A percentile compares a stretch with the other conserved stretches of the same genome.
phyloP scores from a whole-genome alignment of 2,113 vertebrate species.

The Acrocephalus kingi region DNA sequence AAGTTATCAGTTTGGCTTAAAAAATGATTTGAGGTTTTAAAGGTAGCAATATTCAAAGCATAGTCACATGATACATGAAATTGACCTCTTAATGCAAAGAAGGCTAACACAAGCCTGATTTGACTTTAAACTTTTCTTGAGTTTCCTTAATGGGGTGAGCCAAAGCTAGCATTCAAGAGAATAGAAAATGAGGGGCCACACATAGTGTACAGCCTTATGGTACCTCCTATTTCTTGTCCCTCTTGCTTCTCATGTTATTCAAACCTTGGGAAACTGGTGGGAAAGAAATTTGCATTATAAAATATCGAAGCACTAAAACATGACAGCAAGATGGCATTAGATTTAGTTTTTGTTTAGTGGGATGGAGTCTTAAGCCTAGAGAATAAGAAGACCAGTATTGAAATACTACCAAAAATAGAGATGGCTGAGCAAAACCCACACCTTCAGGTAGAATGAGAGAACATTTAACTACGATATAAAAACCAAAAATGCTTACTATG shows the following conservation, averaged over 20 bases:
- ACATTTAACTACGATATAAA: neutral
- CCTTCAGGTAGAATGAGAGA: neutral
- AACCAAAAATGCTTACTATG: conserved; percentile 85
- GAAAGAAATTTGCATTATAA: neutral
- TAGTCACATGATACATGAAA: rapidly evolving
- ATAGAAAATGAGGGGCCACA: neutral
- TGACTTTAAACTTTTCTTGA: neutral
- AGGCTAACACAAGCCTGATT: neutral
- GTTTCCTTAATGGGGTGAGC: neutral
- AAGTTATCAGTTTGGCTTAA: neutral
- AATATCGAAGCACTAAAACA: neutral
- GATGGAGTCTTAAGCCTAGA: neutral
- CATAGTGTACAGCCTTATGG: neutral
- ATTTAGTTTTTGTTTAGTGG: neutral
- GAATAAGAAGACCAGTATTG: neutral
- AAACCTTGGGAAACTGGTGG: neutral
- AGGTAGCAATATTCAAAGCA: neutral
- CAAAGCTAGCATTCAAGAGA: neutral
- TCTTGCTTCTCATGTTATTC: neutral
- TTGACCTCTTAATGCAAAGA: neutral
- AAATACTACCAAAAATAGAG: neutral
- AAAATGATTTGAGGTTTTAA: neutral
- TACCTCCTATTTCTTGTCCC: neutral
- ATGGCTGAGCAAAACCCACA: neutral
- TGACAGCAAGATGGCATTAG: neutral